Percentiles rank a stretch among this genome's conserved stretches.
phyloP scores from a whole-genome alignment of 1,140 invertebrate species.

The Caenorhabditis inopinata region DNA sequence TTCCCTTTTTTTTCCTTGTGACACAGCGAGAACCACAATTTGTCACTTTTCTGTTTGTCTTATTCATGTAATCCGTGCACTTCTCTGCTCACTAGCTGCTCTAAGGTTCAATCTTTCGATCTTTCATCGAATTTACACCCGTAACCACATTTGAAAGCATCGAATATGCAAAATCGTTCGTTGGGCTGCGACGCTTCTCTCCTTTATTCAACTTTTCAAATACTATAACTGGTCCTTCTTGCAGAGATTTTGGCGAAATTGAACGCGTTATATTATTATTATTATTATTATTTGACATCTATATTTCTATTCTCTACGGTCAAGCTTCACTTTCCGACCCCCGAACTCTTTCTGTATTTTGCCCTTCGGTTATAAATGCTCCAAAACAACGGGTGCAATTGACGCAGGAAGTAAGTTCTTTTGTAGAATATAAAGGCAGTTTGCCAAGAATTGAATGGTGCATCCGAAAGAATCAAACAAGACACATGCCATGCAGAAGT shows the following conservation, averaged over 20 bases:
- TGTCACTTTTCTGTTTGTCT: background rate
- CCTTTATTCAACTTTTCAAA: no score
- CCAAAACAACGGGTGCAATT: no score
- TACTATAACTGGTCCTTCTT: background rate
- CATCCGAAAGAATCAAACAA: no score
- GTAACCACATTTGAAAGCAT: background rate
- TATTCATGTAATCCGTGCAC: conserved; percentile 18
- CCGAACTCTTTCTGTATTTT: background rate
- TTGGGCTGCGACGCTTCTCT: background rate
- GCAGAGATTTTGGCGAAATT: background rate
- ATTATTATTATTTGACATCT: conserved; percentile 18
- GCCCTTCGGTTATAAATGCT: no score
- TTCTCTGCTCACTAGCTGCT: background rate
- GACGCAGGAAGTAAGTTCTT: no score
- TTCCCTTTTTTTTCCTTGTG: conserved; percentile 5
- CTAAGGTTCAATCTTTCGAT: background rate
- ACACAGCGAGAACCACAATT: background rate
- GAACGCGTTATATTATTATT: no score
- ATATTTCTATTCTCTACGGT: conserved; percentile 11
- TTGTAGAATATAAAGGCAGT: no score
- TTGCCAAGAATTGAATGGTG: no score
- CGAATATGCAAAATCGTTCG: conserved; percentile 27
- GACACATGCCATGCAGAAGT: no score
- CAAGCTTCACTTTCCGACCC: background rate
- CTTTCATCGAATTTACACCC: background rate